Base-by-base conservation (phyloP, 2,113 vertebrate species). In the Coryphaenoides rupestris region DNA sequence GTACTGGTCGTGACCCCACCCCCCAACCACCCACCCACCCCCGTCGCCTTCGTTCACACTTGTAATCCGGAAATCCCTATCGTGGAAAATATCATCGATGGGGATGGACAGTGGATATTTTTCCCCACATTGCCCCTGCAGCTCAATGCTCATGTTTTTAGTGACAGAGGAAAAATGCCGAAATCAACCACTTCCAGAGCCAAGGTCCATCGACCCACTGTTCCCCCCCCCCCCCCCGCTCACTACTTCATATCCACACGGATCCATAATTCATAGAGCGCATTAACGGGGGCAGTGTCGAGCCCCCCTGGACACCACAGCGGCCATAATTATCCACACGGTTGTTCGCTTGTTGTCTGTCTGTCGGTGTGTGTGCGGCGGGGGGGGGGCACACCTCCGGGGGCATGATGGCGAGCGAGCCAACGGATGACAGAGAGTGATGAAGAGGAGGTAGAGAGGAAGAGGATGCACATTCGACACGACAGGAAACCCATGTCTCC, bases 181-280 rank as follows among this genome's bases (percentile, higher is more conserved):
- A 40, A 40, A 40, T 40, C 47, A 50, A n/a, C 14, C 40, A 45
- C 62, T 56, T 68, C 19, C 47, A 28, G 67, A 4, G 4, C 21
- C 33, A 47, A 75, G 66, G 46, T 78, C 76, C 68, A 71, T 76
- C 77, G 71, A 72, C 66, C 68, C 59, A 78, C 71, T 58, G 26
- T 61, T 53, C 76, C 54, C 0, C 19, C 3, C 33, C 5, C 2
- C 33, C 58, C 16, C 45, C 58, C 58, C 72, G 77, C 82, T 74
- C 78, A 65, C 68, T 58, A 60, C 58, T 61, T 55, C 65, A 19
- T 58, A 46, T 56, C 59, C 55, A 40, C 68, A 63, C 60, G 56
- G 10, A 78, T 88, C 67, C 76, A 86, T 87, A 83, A 87, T 84
- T 83, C 84, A 88, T 83, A 67, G 17, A 45, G 13, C 53, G 65